Conservation (phyloP, 2,888 invertebrate species). For the Apeira syringaria region DNA sequence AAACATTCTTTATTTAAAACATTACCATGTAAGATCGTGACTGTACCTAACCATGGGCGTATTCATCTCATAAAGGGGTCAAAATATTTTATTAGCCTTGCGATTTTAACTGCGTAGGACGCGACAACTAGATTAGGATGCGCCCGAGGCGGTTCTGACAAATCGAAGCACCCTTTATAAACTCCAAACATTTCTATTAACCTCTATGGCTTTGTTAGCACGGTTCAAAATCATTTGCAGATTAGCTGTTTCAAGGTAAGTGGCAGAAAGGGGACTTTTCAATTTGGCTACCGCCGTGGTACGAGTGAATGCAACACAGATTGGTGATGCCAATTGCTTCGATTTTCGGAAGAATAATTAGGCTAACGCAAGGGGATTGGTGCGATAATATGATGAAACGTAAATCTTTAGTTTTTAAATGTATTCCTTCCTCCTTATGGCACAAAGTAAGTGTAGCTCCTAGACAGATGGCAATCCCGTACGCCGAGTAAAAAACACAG, state of each 20-base stretch:
- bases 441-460: too few species aligned
- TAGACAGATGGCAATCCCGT: too few species aligned
- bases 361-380: constrained; percentile 3
- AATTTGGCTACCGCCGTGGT: constrained; percentile 50
- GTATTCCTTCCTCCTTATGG: too few species aligned
- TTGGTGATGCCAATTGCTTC: constrained; percentile 45
- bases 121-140: constrained; percentile 76
- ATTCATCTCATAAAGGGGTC: constrained; percentile 81
- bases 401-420: too few species aligned
- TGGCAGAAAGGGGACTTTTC: constrained; percentile 34
- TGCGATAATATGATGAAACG: too few species aligned
- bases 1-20: too few species aligned
- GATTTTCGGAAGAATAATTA: constrained; percentile 28
- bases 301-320: constrained; percentile 43
- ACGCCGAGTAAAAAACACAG: too few species aligned
- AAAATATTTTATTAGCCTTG: constrained; percentile 83
- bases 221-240: constrained; percentile 25
- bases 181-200: constrained; percentile 2
- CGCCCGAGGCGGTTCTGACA: constrained; percentile 55
- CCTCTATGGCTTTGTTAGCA: constrained; percentile 13
- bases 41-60: constrained; percentile 74
- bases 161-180: constrained; percentile 52
- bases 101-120: constrained; percentile 78
- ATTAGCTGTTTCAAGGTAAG: constrained; percentile 26
- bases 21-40: constrained; percentile 28